phyloP scores from a whole-genome alignment of 92 coral and sea anemone genomes.

The Palythoa grandis region DNA sequence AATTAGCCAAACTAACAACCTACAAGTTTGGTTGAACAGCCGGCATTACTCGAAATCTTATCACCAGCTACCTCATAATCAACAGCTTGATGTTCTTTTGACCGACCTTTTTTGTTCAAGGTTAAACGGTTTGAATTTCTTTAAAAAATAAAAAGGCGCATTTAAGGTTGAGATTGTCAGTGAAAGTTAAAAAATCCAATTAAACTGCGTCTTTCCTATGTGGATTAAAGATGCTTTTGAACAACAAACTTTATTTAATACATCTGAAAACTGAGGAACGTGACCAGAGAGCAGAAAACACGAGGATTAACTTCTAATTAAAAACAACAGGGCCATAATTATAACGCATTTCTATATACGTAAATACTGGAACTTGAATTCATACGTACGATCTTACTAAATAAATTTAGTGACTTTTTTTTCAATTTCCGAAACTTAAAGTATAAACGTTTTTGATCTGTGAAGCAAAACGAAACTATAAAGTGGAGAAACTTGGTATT shows the following conservation, averaged over 20 bases:
- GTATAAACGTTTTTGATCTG: neutral
- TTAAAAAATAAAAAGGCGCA: neutral
- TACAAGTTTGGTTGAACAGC: neutral
- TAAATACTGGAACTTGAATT: neutral
- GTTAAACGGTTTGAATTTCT: neutral
- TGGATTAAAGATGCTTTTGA: neutral
- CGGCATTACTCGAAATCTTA: neutral
- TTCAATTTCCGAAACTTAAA: neutral
- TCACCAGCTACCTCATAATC: neutral
- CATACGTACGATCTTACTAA: neutral
- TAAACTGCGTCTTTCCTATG: neutral
- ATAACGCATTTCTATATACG: neutral
- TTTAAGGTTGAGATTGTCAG: neutral
- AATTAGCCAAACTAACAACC: neutral
- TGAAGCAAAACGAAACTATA: neutral
- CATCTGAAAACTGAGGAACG: neutral
- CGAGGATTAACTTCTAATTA: neutral
- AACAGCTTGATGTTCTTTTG: neutral
- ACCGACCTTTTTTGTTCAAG: neutral
- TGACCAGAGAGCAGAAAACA: neutral
- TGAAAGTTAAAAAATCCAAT: neutral
- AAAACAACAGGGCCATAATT: neutral
- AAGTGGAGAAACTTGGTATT: neutral
- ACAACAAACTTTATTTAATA: neutral
- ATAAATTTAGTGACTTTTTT: neutral